Evolutionary conservation across 2,888 invertebrate species (phyloP).

Genomic region (Monopis laevigella): DNA sequence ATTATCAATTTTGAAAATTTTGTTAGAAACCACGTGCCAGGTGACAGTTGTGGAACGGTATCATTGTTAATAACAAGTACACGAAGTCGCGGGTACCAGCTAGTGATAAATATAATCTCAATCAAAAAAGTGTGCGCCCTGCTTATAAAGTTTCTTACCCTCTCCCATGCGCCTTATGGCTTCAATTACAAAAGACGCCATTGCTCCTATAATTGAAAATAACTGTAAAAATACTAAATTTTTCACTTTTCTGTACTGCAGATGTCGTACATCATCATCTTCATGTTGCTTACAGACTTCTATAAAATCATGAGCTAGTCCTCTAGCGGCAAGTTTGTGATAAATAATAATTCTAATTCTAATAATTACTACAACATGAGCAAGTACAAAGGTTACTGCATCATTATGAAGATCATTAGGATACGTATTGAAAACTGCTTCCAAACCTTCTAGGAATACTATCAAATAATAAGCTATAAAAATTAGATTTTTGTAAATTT

Average conservation of each 20-base stretch:
- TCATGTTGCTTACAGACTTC: constrained; percentile 28
- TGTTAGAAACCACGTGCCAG: no score
- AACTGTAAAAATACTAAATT: constrained; percentile 39
- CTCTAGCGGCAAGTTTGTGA: not conserved
- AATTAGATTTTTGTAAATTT: not conserved
- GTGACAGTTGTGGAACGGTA: no score
- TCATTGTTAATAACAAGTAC: no score
- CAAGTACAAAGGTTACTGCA: constrained; percentile 2
- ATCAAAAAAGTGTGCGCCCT: no score
- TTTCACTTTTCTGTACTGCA: constrained; percentile 42
- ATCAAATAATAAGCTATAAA: not conserved
- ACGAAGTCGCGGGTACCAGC: no score
- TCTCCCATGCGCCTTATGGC: constrained; percentile 37
- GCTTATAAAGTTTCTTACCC: no score
- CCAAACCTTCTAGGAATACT: constrained; percentile 1
- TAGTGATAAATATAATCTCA: no score
- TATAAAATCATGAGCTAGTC: constrained; percentile 3
- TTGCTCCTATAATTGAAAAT: constrained; percentile 33
- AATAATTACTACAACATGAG: constrained; percentile 5
- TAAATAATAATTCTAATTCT: not conserved
- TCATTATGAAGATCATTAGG: constrained; percentile 14
- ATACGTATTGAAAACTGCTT: constrained; percentile 1
- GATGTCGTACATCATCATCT: constrained; percentile 29
- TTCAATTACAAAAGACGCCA: constrained; percentile 39
- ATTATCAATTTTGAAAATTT: no score